Conservation (phyloP, 2,113 vertebrate genomes). For the Ahaetulla prasina region DNA sequence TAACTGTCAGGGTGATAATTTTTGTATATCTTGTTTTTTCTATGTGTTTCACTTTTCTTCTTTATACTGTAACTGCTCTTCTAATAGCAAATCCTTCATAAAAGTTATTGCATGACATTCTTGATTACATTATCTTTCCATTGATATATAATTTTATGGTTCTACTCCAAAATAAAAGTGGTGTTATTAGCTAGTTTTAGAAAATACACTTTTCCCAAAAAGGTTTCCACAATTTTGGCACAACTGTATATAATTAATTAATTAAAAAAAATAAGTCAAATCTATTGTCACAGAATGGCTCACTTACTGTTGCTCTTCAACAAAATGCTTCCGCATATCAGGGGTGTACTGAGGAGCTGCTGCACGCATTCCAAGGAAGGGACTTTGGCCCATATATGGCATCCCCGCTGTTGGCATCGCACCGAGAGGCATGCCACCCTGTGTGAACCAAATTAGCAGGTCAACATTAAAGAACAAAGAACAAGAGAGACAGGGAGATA, state of each 20-base stretch:
- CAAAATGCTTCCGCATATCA: constrained; percentile 97
- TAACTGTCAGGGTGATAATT: no score
- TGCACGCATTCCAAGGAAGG: constrained; percentile 87
- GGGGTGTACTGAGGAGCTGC: constrained; percentile 82
- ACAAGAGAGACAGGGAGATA: not conserved
- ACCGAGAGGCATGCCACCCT: constrained; percentile 88
- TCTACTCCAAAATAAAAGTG: no score
- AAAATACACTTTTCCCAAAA: no score
- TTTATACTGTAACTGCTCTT: no score
- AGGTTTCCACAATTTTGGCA: no score
- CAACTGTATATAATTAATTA: not conserved
- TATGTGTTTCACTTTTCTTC: no score
- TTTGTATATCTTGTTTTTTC: no score
- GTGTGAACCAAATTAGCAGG: constrained; percentile 3
- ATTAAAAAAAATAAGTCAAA: not conserved
- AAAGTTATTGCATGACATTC: no score
- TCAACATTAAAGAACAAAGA: not conserved
- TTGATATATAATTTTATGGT: no score
- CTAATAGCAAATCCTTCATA: no score
- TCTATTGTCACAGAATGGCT: not conserved
- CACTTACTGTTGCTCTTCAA: constrained; percentile 95
- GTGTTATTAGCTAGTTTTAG: no score
- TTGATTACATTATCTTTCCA: no score
- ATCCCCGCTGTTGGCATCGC: constrained; percentile 82
- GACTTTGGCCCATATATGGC: constrained; percentile 85